Base-by-base conservation (phyloP, 2,113 vertebrate genomes). In the Hypocryptadius cinnamomeus region DNA sequence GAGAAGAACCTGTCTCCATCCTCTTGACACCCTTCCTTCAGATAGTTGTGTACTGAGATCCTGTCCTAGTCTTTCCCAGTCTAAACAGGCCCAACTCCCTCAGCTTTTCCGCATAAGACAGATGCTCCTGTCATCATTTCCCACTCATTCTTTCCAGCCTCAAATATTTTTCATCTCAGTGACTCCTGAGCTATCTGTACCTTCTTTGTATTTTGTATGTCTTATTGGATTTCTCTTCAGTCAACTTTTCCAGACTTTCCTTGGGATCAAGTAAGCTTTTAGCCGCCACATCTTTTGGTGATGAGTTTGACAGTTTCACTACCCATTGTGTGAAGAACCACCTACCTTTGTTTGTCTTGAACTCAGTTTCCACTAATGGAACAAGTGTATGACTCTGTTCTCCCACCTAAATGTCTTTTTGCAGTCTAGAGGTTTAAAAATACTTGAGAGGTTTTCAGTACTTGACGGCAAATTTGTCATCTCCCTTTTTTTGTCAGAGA, bases 291-390 rank as follows among this genome's bases (percentile, higher is more conserved):
- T 90, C 82, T 95, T 91, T 90, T 94, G 83, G 64, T 79, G 69
- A 71, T 44, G 60, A 77, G 9, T 90, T 56, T 93, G 93, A 88
- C 76, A 86, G 72, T 80, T 92, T 92, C 88, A 78, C 64, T 93
- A 60, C 64, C 83, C 82, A 71, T 81, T 96, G 88, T 94, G 47
- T 78, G 83, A 84, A 92, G 85, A 92, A 68, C 85, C 72, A 88
- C 85, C 72, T 90, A 92, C 72, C 60, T 92, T 92, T 95, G 71
- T 95, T 93, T 93, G 83, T 93, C 80, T 90, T 93, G 92, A 94
- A 78, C 44, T 60, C 68, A 37, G 6, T 95, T 95, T 90, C 54
- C 37, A 84, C 76, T 84, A 90, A 90, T 72, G 61, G 60, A 95
- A 90, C 64, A 71, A 94, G 44, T 69, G 78, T 51, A 66, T 78